Evolutionary conservation across 2,888 invertebrate genomes (phyloP).

Genomic region (Hofmannophila pseudospretella): DNA sequence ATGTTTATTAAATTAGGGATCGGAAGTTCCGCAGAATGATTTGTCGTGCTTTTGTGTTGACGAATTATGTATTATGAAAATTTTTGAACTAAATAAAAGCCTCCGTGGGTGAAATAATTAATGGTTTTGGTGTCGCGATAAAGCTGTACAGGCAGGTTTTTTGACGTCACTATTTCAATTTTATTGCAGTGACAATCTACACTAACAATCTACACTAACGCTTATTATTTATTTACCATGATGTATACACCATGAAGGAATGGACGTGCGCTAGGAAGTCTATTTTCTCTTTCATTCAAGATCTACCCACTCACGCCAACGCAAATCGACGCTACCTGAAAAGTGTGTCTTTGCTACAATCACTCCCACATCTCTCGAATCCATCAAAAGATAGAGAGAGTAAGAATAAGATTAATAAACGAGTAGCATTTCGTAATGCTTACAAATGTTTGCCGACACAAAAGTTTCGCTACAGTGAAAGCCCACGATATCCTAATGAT

Average conservation of each 20-base stretch:
- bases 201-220: neutral
- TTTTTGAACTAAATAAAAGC: slow-evolving; percentile 1
- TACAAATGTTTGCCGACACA: no score
- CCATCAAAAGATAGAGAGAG: no score
- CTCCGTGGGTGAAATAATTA: slow-evolving; percentile 1
- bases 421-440: no score
- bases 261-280: no score
- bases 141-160: neutral
- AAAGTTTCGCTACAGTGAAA: no score
- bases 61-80: slow-evolving; percentile 1
- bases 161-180: neutral
- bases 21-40: neutral
- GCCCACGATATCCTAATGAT: no score
- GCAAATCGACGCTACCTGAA: neutral
- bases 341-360: no score
- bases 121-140: neutral
- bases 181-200: no score
- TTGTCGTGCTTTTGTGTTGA: slow-evolving; percentile 1
- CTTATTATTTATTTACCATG: neutral
- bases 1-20: neutral
- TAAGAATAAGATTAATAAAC: no score
- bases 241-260: no score
- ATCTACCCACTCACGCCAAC: neutral
- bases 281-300: no score
- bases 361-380: no score